Evolutionary conservation across 2,113 vertebrate species (phyloP).

Genomic region (Poeciliopsis turrubarensis): DNA sequence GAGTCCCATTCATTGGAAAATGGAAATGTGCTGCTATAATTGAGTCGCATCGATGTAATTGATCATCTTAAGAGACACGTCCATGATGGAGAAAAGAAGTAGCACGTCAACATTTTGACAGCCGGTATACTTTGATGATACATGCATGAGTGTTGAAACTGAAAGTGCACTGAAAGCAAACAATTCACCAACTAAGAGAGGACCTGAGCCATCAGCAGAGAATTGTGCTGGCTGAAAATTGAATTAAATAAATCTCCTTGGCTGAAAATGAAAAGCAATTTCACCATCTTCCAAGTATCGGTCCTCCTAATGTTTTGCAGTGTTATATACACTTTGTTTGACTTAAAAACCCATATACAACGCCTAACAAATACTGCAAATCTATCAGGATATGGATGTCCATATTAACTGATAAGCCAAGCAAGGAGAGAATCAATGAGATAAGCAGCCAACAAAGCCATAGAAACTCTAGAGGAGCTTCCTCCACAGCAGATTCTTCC

Average conservation of each 20-base stretch:
- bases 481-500: too few species aligned
- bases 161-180: constrained; percentile 56
- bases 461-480: too few species aligned
- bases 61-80: constrained; percentile 22
- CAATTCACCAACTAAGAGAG: constrained; percentile 40
- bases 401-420: too few species aligned
- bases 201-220: constrained; percentile 37
- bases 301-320: constrained; percentile 11
- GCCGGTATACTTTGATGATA: constrained; percentile 44
- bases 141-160: constrained; percentile 30
- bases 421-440: too few species aligned
- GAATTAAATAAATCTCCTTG: not conserved
- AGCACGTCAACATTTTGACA: constrained; percentile 19
- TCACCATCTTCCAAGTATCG: constrained; percentile 41
- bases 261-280: constrained; percentile 59
- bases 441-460: too few species aligned
- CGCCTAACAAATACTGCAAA: not conserved
- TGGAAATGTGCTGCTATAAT: constrained; percentile 44
- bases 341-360: not conserved
- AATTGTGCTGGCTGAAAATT: constrained; percentile 40
- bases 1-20: constrained; percentile 56
- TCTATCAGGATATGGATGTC: too few species aligned
- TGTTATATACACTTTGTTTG: constrained; percentile 36
- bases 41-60: constrained; percentile 47
- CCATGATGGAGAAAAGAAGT: not conserved